Conservation (phyloP, 1,140 invertebrate genomes). For the Hyles vespertilio region DNA sequence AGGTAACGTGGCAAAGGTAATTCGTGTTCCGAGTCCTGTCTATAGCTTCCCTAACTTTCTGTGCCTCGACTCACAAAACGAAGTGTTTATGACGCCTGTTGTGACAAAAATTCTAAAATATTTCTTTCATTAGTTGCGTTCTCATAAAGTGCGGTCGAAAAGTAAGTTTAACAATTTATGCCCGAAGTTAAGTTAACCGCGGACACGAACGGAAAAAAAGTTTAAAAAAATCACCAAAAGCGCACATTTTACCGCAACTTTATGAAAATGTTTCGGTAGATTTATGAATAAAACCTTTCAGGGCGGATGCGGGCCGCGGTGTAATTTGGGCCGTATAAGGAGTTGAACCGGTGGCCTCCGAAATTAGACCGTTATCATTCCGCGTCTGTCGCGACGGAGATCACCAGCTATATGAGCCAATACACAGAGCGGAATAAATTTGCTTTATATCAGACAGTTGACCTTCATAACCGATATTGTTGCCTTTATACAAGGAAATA, state of each 20-base stretch:
- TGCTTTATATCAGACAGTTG: constrained; percentile 69
- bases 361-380: constrained; percentile 74
- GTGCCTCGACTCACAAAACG: too few relatives aligned
- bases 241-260: constrained; percentile 60
- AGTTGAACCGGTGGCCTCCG: constrained; percentile 48
- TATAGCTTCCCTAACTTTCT: too few relatives aligned
- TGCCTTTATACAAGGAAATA: constrained; percentile 62
- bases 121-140: neutral
- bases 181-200: constrained; percentile 17
- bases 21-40: too few relatives aligned
- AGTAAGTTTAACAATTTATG: constrained; percentile 14
- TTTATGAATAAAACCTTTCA: constrained; percentile 75
- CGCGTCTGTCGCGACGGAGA: constrained; percentile 62
- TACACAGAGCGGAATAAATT: constrained; percentile 73
- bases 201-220: constrained; percentile 15
- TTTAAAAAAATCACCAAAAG: constrained; percentile 36
- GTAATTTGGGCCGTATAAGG: constrained; percentile 67
- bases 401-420: constrained; percentile 70
- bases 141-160: constrained; percentile 1
- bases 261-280: constrained; percentile 70
- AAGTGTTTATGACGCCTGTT: constrained; percentile 1
- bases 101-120: constrained; percentile 2
- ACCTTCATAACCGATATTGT: constrained; percentile 73
- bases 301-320: constrained; percentile 58
- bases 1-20: neutral